Evolutionary conservation across 2,888 invertebrate genomes (phyloP).

Genomic region (Nipponacmea schrenckii): DNA sequence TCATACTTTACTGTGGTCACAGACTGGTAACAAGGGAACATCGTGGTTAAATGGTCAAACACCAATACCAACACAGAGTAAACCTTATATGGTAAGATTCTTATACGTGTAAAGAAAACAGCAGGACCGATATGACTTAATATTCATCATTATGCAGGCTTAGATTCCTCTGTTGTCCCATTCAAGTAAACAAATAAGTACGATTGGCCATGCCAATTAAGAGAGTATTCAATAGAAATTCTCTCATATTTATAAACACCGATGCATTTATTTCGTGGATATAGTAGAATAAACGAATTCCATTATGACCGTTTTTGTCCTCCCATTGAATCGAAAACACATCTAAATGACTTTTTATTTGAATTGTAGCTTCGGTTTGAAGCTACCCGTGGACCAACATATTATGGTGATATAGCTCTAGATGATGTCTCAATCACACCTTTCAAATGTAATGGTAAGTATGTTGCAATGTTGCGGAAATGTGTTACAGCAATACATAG

Average conservation of each 20-base stretch:
- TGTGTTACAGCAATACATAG: background rate
- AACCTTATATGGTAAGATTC: conserved; percentile 33
- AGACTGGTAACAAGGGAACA: conserved; percentile 50
- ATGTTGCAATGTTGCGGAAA: no score
- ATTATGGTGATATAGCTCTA: conserved; percentile 49
- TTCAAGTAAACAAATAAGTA: no score
- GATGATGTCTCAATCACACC: conserved; percentile 49
- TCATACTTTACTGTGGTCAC: conserved; percentile 27
- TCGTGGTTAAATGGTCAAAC: conserved; percentile 55
- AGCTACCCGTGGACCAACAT: conserved; percentile 39
- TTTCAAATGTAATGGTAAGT: conserved; percentile 46
- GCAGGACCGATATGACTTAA: no score
- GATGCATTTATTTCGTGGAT: no score
- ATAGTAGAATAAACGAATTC: no score
- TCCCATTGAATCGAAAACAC: no score
- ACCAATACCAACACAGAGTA: conserved; percentile 36
- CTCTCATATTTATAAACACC: no score
- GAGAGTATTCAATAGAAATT: no score
- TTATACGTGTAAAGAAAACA: background rate
- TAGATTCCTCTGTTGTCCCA: background rate
- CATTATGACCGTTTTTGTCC: no score
- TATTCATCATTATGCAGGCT: no score
- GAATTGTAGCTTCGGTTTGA: conserved; percentile 34
- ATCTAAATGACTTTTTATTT: background rate
- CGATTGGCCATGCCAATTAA: no score